These are phyloP conservation scores for Eulemur mongoz DNA, from an alignment of 2,797 vertebrate genomes.

Conservation along the genomic window DNA sequence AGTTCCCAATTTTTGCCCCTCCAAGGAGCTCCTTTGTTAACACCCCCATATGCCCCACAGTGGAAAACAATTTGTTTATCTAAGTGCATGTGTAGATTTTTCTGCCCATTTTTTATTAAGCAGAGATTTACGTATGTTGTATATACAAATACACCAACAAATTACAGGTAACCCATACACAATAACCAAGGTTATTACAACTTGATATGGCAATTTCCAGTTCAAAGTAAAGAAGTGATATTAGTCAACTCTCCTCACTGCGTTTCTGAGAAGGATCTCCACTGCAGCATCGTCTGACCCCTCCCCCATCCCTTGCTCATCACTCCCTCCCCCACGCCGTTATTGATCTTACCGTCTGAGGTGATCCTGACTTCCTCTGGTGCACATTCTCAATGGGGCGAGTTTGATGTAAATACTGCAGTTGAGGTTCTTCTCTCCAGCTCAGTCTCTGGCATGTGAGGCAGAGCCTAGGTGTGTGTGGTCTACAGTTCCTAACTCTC, in stretches of 20 bases:
- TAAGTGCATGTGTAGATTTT: background rate
- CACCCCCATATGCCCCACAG: accelerated
- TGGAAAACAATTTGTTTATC: background rate
- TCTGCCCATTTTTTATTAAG: background rate
- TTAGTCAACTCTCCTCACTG: background rate
- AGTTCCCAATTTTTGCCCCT: background rate
- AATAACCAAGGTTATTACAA: background rate
- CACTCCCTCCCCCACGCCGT: background rate
- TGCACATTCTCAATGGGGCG: background rate
- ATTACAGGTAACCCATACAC: background rate
- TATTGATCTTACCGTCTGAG: background rate
- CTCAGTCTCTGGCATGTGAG: background rate
- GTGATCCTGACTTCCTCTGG: background rate
- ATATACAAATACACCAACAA: background rate
- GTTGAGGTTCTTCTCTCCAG: background rate
- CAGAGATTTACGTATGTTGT: background rate
- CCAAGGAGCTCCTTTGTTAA: background rate
- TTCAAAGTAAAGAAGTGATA: background rate
- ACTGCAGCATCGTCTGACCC: background rate
- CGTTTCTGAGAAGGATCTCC: background rate
- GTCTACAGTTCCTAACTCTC: background rate
- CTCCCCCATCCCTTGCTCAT: background rate
- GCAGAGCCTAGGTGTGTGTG: background rate
- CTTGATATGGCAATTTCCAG: background rate
- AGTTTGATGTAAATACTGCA: background rate